Evolutionary conservation across 1,140 invertebrate species (phyloP).

Genomic region (Vollenhovia emeryi): DNA sequence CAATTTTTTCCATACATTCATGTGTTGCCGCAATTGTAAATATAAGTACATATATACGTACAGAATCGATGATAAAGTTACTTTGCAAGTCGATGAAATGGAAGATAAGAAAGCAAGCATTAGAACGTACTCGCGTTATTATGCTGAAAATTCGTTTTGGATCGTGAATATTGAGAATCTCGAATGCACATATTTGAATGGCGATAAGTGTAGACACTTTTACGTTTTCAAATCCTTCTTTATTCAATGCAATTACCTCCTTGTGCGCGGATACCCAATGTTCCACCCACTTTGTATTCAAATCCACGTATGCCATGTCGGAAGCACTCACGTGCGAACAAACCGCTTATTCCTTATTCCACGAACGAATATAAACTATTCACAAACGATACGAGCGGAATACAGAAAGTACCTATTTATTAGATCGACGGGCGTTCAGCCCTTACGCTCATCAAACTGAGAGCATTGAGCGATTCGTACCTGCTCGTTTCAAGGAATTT

Average conservation of each 20-base stretch:
- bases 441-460: constrained; percentile 54
- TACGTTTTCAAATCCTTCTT: constrained; percentile 68
- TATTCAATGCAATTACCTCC: constrained; percentile 70
- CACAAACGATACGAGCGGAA: constrained; percentile 56
- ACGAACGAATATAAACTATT: constrained; percentile 72
- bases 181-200: constrained; percentile 54
- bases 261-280: constrained; percentile 54
- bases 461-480: constrained; percentile 47
- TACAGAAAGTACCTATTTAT: constrained; percentile 68
- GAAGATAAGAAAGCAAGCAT: neutral
- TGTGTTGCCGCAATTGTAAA: neutral
- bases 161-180: constrained; percentile 58
- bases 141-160: constrained; percentile 47
- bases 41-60: too few species aligned
- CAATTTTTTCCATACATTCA: neutral
- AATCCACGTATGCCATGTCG: constrained; percentile 72
- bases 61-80: constrained; percentile 33
- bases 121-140: constrained; percentile 22
- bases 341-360: constrained; percentile 74
- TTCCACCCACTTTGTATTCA: constrained; percentile 68
- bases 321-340: constrained; percentile 70
- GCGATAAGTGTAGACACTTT: constrained; percentile 50
- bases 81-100: constrained; percentile 24
- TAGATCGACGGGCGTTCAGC: constrained; percentile 43
- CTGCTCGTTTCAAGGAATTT: constrained; percentile 30